Evolutionary conservation across 2,113 vertebrate species (phyloP).

Genomic region (Eira barbara): DNA sequence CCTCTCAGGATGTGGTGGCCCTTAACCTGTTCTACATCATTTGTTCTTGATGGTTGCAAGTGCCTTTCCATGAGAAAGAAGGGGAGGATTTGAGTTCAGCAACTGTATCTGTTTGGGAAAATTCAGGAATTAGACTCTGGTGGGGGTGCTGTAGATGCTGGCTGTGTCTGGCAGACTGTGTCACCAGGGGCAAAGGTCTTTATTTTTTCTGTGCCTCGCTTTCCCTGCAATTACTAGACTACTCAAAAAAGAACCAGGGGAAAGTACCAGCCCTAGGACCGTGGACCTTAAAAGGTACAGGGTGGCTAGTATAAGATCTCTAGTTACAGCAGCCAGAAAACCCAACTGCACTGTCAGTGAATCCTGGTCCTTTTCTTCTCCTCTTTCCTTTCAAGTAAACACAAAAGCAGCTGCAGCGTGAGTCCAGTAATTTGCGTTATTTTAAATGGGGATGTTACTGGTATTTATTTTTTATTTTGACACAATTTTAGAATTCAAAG

Average conservation of each 20-base stretch:
- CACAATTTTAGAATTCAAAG: not conserved
- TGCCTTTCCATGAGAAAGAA: not conserved
- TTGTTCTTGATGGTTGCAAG: not conserved
- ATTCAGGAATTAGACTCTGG: not conserved
- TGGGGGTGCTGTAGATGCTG: not conserved
- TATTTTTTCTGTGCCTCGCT: not conserved
- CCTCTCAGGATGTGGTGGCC: not conserved
- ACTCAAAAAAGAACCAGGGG: not conserved
- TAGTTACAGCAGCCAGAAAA: not conserved
- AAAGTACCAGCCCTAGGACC: not conserved
- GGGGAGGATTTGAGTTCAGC: not conserved
- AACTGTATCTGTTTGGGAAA: not conserved
- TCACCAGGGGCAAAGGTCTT: not conserved
- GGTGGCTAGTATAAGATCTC: not conserved
- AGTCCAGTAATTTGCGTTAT: not conserved
- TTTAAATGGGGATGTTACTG: not conserved
- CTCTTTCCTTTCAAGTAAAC: not conserved
- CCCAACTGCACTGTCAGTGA: not conserved
- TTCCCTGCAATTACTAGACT: not conserved
- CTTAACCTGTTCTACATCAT: not conserved
- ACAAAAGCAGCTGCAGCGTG: not conserved
- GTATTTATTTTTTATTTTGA: not conserved
- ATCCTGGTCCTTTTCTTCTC: not conserved
- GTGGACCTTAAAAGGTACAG: not conserved
- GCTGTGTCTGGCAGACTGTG: not conserved